Evolutionary conservation across 2,888 invertebrate species (phyloP), one percentile per base, ranked within the genome.

Genomic region (Lumbricus terrestris): DNA sequence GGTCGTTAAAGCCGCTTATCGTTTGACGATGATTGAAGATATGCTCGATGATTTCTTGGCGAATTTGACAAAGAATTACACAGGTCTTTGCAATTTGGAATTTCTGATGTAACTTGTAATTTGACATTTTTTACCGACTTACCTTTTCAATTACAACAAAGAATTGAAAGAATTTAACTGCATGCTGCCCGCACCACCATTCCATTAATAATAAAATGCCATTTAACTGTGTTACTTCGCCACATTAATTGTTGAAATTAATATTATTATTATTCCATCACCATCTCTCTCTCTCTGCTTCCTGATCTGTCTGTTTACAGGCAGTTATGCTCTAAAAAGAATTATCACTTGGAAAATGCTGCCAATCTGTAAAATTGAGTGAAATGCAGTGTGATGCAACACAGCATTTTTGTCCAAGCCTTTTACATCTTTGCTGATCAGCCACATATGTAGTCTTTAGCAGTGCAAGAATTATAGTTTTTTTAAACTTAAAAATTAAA

Each of bases 11-110:
- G 92, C 91, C 3, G 90, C 92, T 20, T 94, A 94, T 90, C 93
- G 93, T 23, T 92, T 95, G 90, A 93, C 93, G 16, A 92, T 94
- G 54, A 93, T 95, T 29, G 95, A 95, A 90, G 94, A 94, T 90
- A 91, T 94, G 42, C 91, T 95, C 47, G 94, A 94, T 90, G 93
- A 93, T 90, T 95, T 95, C 90, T 93, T 95, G 91, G 89, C 91
- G n/a, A 93, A 93, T 23, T 90, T 95, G 33, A 93, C 93, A 69
- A 93, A 94, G 33, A 69, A 90, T 89, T 94, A 94, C 91, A 95
- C 95, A 91, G 94, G 94, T 94, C 40, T 82, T n/a, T 6, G n/a
- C n/a, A 69, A 5, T 69, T 69, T 69, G n/a, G n/a, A 29, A n/a
- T n/a, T n/a, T 69, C 69, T 69, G n/a, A 29, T 69, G 69, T 69